Evolutionary conservation across 2,113 vertebrate species (phyloP).

Genomic region (Cettia cetti): DNA sequence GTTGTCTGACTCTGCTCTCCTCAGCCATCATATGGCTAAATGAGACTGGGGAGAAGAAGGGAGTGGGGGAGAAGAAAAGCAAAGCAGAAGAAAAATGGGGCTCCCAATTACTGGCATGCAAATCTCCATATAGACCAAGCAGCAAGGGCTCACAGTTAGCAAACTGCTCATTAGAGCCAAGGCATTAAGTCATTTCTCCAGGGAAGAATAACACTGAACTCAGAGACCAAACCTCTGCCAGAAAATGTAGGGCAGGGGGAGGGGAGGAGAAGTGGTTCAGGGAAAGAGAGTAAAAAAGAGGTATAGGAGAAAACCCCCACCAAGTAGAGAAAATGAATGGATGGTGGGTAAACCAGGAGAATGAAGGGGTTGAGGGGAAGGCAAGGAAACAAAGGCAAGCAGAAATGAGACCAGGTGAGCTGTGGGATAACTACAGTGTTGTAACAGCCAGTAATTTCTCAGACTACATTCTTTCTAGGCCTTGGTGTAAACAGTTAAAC

Average conservation of each 20-base stretch:
- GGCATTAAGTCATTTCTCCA: constrained; percentile 73
- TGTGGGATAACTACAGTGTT: not conserved
- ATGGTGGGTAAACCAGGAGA: not conserved
- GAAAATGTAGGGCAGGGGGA: constrained; percentile 39
- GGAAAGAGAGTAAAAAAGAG: not conserved
- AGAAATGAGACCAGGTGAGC: not conserved
- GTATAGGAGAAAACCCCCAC: not conserved
- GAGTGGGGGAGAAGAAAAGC: not conserved
- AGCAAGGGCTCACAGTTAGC: constrained; percentile 44
- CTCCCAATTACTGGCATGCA: constrained; percentile 40
- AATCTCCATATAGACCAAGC: constrained; percentile 52
- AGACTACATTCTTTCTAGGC: not conserved
- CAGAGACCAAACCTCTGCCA: constrained; percentile 52
- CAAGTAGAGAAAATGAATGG: not conserved
- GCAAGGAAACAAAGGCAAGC: not conserved
- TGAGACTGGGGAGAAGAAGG: not conserved
- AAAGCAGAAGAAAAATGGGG: constrained; percentile 47
- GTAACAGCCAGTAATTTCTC: not conserved
- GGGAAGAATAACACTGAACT: constrained; percentile 64
- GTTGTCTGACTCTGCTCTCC: not conserved
- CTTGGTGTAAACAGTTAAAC: constrained; percentile 45
- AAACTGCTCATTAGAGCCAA: constrained; percentile 64
- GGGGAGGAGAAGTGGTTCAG: not conserved
- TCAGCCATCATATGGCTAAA: not conserved
- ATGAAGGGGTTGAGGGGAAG: not conserved